Evolutionary conservation across 2,888 invertebrate species (phyloP), one percentile per base, ranked within the genome.

Genomic region (Spisula subtruncata): DNA sequence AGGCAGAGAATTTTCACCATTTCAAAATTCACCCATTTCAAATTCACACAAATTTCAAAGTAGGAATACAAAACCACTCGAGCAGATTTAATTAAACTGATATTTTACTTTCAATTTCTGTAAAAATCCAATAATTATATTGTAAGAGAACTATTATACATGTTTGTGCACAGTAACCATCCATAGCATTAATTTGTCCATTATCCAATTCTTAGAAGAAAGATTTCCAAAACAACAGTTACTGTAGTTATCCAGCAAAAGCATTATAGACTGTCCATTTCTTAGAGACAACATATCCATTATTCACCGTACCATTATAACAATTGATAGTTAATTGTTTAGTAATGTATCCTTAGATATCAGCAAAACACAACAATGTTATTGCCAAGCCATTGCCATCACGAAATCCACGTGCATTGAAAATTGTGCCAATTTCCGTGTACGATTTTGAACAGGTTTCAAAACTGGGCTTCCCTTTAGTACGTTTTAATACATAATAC

Each of bases 361-460:
- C 32, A 75, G 75, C n/a, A 32, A 75, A 32, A 35, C 29, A 75
- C 75, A 32, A 25, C 25, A 75, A 32, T 16, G 32, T 75, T 18
- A 16, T 1, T 75, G 75, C 75, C 75, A 75, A 35, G 25, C 25
- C 18, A 75, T 12, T 32, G 75, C 75, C 16, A 4, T 35, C 35
- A 35, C 35, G 25, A 32, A n/a, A 35, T 75, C 32, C 75, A 35
- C 35, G 18, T 35, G 25, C 75, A 75, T 75, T 75, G 81, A 81
- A 79, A 32, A 81, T 81, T 18, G 48, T 81, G 81, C 81, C 81
- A 81, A 48, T 81, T n/a, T 81, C 48, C 35, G 14, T 46, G 46
- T 46, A 81, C n/a, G 46, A 51, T 46, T 35, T 81, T 81, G 81
- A 81, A 81, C 48, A 81, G 48, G 81, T 81, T 81, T 81, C 81